Base-by-base conservation (phyloP, 1,140 invertebrate species). In the Heliconius hewitsoni region DNA sequence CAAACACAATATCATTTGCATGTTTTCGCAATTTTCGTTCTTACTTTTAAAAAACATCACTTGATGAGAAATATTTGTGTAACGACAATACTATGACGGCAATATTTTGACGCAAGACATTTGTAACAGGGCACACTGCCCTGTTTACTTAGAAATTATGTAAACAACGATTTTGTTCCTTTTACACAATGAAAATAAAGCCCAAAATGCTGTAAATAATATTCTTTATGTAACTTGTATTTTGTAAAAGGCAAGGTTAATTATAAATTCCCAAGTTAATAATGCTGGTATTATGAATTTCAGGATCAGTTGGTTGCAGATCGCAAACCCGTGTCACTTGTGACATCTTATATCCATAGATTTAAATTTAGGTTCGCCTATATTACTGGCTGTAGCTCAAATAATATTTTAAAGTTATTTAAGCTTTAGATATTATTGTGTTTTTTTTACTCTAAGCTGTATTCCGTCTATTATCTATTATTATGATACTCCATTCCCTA, bases 191-290 rank as follows among this genome's bases (percentile, higher is more conserved):
- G 2, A 23, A 9, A 13, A 13, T 46, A 66, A 42, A 66, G 57
- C n/a, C 18, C 19, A 42, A 42, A 66, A 66, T 66, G 8, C 19
- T 75, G 42, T 66, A 30, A n/a, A 3, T 8, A 16, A 19, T 70
- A 66, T 23, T n/a, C 1, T 30, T 9, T 37, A n/a, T 60, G 37
- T 39, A 39, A 73, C 27, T 19, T 57, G 34, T n/a, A 18, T 39
- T 74, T 57, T 57, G 74, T 37, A 42, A 60, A n/a, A 60, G 52
- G 19, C 18, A 60, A 57, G 52, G 74, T 66, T 46, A 75, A 75
- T 75, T 75, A 75, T 75, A 42, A 75, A 75, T 60, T 60, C 74
- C 74, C 74, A 60, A 37, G 74, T 55, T 75, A 75, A 75, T 75
- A 39, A 60, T 18, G 50, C 13, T 60, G 55, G 34, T 60, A 75